A percentile compares a stretch with the other conserved stretches of the same genome.
Evolutionary conservation across 2,888 invertebrate genomes (phyloP).

Genomic region (Pseudeuparius sepicola): DNA sequence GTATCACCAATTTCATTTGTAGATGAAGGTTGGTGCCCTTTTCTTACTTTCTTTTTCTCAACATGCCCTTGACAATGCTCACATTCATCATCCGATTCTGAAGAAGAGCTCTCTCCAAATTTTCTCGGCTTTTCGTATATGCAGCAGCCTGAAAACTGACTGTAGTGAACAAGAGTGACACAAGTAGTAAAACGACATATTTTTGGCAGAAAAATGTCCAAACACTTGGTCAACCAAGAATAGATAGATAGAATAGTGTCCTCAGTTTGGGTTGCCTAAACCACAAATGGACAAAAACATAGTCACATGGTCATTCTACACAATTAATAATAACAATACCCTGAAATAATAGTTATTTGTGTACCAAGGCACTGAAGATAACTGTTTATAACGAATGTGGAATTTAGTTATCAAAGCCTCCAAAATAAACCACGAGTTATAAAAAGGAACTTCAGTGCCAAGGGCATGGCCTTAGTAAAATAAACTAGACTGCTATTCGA

Average conservation of each 20-base stretch:
- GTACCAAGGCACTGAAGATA: too few relatives aligned
- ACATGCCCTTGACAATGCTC: conserved; percentile 81
- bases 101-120: conserved; percentile 83
- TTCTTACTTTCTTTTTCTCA: conserved; percentile 43
- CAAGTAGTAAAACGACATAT: background rate
- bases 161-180: conserved; percentile 6
- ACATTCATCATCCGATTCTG: conserved; percentile 77
- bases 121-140: conserved; percentile 83
- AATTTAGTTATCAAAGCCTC: too few relatives aligned
- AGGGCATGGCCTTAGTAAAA: too few relatives aligned
- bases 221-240: background rate
- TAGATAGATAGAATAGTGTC: conserved; percentile 1
- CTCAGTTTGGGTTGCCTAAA: too few relatives aligned
- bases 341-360: too few relatives aligned
- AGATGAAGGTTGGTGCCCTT: conserved; percentile 10
- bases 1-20: conserved; percentile 8
- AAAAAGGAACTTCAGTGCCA: too few relatives aligned
- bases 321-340: too few relatives aligned
- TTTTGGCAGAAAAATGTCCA: background rate
- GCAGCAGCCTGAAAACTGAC: conserved; percentile 52
- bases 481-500: too few relatives aligned
- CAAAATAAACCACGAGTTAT: too few relatives aligned
- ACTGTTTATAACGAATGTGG: too few relatives aligned
- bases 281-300: too few relatives aligned
- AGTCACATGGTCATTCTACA: too few relatives aligned